These are phyloP conservation scores for Drosophila differens DNA, from an alignment of 2,888 invertebrate species.

Conservation along the genomic window DNA sequence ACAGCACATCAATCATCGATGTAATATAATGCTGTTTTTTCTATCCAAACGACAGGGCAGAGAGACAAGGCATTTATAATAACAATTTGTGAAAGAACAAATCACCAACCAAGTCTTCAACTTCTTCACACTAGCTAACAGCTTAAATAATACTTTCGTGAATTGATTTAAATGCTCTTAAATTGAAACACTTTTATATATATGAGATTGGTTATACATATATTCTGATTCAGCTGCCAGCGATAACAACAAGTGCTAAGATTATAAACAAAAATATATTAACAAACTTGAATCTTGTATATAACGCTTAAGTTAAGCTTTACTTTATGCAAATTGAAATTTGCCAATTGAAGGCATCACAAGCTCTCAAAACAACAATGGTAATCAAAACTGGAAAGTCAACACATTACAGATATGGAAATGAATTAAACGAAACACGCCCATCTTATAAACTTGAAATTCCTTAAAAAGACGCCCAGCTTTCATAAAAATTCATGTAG, in stretches of 20 bases:
- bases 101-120: neutral
- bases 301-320: constrained; percentile 7
- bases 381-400: constrained; percentile 26
- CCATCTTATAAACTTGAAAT: constrained; percentile 2
- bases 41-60: neutral
- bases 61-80: neutral
- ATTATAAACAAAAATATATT: too few relatives aligned
- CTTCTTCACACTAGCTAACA: neutral
- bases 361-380: constrained; percentile 5
- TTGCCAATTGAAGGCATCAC: constrained; percentile 10
- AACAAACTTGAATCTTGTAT: neutral
- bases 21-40: neutral
- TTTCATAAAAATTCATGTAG: constrained; percentile 18
- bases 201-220: neutral
- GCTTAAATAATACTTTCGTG: neutral
- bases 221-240: neutral
- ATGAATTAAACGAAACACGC: constrained; percentile 9
- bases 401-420: constrained; percentile 23
- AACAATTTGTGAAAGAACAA: too few relatives aligned
- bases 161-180: neutral
- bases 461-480: constrained; percentile 1
- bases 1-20: neutral
- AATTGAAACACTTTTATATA: neutral
- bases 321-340: constrained; percentile 32
- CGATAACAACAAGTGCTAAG: neutral